Evolutionary conservation across 2,113 vertebrate genomes (phyloP).

Genomic region (Onychostoma macrolepis): DNA sequence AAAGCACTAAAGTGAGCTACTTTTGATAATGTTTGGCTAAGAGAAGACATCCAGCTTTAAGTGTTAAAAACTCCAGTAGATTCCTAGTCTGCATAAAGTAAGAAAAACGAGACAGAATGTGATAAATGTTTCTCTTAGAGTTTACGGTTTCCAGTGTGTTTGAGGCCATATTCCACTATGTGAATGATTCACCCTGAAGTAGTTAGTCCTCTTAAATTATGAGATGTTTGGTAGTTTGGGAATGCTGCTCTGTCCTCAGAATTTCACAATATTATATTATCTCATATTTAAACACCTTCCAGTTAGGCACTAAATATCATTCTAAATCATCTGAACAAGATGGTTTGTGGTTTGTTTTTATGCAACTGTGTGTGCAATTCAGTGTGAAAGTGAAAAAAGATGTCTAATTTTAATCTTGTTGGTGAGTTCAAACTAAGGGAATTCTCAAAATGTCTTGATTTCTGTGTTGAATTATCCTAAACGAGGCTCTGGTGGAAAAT

Average conservation of each 20-base stretch:
- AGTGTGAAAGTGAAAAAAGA: constrained; percentile 39
- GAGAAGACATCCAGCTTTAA: background rate
- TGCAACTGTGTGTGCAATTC: constrained; percentile 35
- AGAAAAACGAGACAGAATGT: background rate
- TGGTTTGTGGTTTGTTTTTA: constrained; percentile 26
- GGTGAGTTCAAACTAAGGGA: constrained; percentile 33
- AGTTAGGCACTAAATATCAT: constrained; percentile 33
- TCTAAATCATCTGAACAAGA: constrained; percentile 34
- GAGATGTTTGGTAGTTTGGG: constrained; percentile 11
- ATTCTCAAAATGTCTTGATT: constrained; percentile 24
- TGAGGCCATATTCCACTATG: constrained; percentile 4
- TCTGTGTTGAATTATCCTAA: constrained; percentile 7
- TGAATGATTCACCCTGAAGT: constrained; percentile 22
- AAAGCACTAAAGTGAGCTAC: background rate
- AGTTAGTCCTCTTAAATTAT: constrained; percentile 39
- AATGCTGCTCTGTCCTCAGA: constrained; percentile 23
- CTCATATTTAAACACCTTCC: constrained; percentile 36
- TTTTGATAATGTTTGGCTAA: background rate
- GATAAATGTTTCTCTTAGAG: background rate
- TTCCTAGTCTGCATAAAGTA: background rate
- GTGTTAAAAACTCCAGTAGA: constrained; percentile 12
- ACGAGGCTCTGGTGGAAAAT: constrained; percentile 38
- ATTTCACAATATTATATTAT: constrained; percentile 48
- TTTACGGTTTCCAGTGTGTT: background rate
- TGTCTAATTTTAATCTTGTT: constrained; percentile 14